Conservation (phyloP, 2,797 vertebrate species). For the Enteromius paludinosus region DNA sequence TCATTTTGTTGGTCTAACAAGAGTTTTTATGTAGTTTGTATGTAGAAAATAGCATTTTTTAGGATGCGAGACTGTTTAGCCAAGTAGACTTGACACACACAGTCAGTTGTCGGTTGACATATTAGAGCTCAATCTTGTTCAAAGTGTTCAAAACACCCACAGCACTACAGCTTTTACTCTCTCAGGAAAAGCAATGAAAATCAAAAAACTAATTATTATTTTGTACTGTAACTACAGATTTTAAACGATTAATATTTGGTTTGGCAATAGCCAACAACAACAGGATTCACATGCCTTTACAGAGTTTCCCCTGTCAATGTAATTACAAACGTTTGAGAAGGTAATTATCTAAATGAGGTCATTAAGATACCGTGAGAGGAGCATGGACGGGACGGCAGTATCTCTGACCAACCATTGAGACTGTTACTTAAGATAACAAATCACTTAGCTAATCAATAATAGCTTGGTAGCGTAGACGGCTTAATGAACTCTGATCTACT, state of each 20-base stretch:
- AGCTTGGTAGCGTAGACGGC: conserved; percentile 54
- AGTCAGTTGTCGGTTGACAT: background rate
- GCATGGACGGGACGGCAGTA: conserved; percentile 21
- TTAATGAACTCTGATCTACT: conserved; percentile 65
- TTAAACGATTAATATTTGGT: background rate
- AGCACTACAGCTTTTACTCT: background rate
- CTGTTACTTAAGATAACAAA: conserved; percentile 64
- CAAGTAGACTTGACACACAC: background rate
- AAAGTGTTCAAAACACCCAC: background rate
- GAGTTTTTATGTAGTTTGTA: too few relatives aligned
- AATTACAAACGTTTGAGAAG: conserved; percentile 64
- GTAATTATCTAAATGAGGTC: conserved; percentile 71
- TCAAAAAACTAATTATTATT: background rate
- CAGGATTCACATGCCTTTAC: background rate
- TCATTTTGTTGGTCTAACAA: too few relatives aligned
- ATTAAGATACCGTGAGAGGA: conserved; percentile 60
- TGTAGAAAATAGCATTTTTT: too few relatives aligned
- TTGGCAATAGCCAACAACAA: background rate
- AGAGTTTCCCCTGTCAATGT: conserved; percentile 61
- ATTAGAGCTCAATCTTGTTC: background rate
- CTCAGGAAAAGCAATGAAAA: background rate
- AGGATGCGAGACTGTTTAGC: background rate
- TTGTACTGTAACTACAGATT: background rate
- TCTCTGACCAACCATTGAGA: conserved; percentile 50
- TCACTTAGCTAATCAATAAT: conserved; percentile 65